A percentile compares a stretch with the other conserved stretches of the same genome.
phyloP scores from a whole-genome alignment of 2,888 invertebrate genomes.

The Leptopilina syphax region DNA sequence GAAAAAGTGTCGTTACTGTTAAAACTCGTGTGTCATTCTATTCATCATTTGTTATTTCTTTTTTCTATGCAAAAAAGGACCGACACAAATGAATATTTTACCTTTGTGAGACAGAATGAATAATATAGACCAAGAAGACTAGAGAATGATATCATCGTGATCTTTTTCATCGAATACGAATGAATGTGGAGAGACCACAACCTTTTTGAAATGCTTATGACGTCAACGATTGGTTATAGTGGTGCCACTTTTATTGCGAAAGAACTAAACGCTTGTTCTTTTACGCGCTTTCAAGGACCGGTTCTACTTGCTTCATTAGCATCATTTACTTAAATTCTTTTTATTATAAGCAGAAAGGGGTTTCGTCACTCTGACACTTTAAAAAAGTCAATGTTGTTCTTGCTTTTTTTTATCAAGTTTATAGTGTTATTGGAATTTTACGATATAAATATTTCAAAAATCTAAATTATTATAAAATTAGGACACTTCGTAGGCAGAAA shows the following conservation, averaged over 20 bases:
- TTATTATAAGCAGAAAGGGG: too few species aligned
- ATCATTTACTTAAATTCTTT: constrained; percentile 5
- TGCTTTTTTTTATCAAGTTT: too few species aligned
- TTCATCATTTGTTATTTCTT: constrained; percentile 7
- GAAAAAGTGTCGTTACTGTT: too few species aligned
- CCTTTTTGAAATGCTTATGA: constrained; percentile 30
- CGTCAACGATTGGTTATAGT: constrained; percentile 19
- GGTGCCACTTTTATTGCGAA: not conserved
- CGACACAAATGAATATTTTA: constrained; percentile 8
- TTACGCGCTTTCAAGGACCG: constrained; percentile 14
- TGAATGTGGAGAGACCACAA: constrained; percentile 18
- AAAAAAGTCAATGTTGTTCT: too few species aligned
- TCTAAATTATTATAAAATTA: too few species aligned
- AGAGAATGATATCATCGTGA: constrained; percentile 20
- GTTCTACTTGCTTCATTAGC: not conserved
- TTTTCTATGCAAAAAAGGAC: not conserved
- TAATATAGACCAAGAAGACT: not conserved
- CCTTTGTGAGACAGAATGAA: constrained; percentile 10
- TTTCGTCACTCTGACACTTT: too few species aligned
- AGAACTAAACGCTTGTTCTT: constrained; percentile 23
- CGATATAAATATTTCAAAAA: too few species aligned
- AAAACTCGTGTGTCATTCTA: too few species aligned
- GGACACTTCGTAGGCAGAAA: too few species aligned
- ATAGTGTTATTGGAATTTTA: too few species aligned
- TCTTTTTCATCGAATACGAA: constrained; percentile 29